phyloP scores from a whole-genome alignment of 2,888 invertebrate genomes.

The Yponomeuta cagnagella region DNA sequence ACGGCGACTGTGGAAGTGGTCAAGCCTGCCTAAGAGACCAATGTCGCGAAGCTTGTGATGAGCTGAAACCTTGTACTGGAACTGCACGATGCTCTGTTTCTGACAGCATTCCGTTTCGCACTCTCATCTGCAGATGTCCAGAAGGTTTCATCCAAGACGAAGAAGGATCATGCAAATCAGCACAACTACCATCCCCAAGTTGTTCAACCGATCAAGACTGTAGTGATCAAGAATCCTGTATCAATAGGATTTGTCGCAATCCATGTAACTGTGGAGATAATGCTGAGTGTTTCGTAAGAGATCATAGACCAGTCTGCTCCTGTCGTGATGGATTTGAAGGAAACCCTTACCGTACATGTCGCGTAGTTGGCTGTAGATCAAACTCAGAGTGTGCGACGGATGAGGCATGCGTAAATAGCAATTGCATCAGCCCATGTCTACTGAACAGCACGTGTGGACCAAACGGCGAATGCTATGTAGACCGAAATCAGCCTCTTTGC shows the following conservation, averaged over 20 bases:
- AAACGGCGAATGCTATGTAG: constrained; percentile 88
- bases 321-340: constrained; percentile 90
- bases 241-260: constrained; percentile 89
- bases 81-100: constrained; percentile 87
- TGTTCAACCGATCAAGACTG: constrained; percentile 90
- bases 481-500: constrained; percentile 84
- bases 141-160: constrained; percentile 88
- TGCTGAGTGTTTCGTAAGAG: constrained; percentile 86
- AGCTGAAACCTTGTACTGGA: constrained; percentile 84
- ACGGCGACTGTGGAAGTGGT: constrained; percentile 87
- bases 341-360: constrained; percentile 88
- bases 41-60: constrained; percentile 87
- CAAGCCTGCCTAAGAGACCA: constrained; percentile 86
- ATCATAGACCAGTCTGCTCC: constrained; percentile 91
- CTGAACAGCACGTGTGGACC: constrained; percentile 86
- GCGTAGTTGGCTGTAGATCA: constrained; percentile 86
- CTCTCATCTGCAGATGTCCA: constrained; percentile 92
- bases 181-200: constrained; percentile 81
- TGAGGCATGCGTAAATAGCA: constrained; percentile 89
- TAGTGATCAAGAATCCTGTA: constrained; percentile 85
- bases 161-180: constrained; percentile 85
- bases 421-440: constrained; percentile 91
- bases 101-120: constrained; percentile 89
- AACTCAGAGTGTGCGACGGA: constrained; percentile 89
- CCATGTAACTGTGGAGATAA: constrained; percentile 92